A percentile compares a stretch with the other conserved stretches of the same genome.
Evolutionary conservation across 2,797 vertebrate species (phyloP).

Genomic region (Melanotaenia trifasciata): DNA sequence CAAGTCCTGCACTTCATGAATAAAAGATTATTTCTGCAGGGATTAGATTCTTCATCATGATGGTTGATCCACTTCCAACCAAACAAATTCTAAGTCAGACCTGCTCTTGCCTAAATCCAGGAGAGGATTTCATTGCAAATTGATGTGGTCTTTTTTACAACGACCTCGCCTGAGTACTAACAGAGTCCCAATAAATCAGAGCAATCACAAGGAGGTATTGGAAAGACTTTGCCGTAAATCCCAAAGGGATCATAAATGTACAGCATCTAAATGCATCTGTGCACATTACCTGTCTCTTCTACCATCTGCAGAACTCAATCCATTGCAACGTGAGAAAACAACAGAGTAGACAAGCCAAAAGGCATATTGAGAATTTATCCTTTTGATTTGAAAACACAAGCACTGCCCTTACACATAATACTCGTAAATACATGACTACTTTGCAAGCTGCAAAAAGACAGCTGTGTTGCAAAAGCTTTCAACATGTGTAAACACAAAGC

Average conservation of each 20-base stretch:
- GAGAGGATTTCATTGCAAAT: constrained; percentile 76
- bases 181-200: constrained; percentile 76
- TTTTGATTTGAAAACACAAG: background rate
- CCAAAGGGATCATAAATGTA: constrained; percentile 66
- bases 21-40: constrained; percentile 43
- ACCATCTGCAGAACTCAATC: constrained; percentile 1
- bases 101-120: constrained; percentile 61
- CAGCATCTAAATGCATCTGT: constrained; percentile 61
- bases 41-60: constrained; percentile 50
- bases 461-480: background rate
- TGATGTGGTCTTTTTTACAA: constrained; percentile 73
- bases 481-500: background rate
- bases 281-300: constrained; percentile 37
- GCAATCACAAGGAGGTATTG: constrained; percentile 73
- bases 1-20: constrained; percentile 26
- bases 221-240: constrained; percentile 72
- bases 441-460: background rate
- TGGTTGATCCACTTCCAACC: constrained; percentile 57
- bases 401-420: background rate
- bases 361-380: background rate
- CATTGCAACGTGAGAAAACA: background rate
- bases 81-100: constrained; percentile 56
- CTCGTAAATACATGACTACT: background rate
- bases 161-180: constrained; percentile 67
- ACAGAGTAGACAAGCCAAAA: constrained; percentile 4